These are phyloP conservation scores for Tinea trinotella DNA, from an alignment of 2,888 invertebrate genomes.

Conservation along the genomic window DNA sequence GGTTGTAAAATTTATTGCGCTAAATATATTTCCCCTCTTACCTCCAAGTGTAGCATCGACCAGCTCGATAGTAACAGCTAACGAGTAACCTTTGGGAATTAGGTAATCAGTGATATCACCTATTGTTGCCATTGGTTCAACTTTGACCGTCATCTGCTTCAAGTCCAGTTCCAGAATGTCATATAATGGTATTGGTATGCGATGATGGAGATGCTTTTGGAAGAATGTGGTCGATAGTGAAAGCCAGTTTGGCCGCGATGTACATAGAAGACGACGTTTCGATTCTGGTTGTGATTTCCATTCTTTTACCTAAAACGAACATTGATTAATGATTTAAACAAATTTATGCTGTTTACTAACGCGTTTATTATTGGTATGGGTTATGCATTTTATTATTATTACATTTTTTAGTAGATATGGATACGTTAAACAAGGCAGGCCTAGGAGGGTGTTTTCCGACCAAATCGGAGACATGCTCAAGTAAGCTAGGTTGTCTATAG, in stretches of 20 bases:
- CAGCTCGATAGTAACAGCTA: conserved; percentile 78
- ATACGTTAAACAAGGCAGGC: no score
- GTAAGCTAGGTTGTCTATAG: no score
- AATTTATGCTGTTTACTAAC: no score
- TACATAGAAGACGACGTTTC: conserved; percentile 72
- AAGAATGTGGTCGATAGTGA: conserved; percentile 79
- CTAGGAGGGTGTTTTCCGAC: no score
- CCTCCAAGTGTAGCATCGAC: conserved; percentile 79
- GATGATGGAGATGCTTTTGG: conserved; percentile 74
- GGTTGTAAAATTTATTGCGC: no score
- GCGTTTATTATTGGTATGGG: no score
- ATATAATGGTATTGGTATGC: conserved; percentile 74
- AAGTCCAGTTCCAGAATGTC: conserved; percentile 75
- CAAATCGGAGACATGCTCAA: no score
- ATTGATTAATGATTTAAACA: no score
- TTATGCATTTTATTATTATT: no score
- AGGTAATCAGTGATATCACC: conserved; percentile 76
- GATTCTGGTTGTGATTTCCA: conserved; percentile 63
- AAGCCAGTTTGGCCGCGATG: conserved; percentile 79
- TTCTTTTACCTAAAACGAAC: conserved; percentile 58
- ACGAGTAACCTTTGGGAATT: conserved; percentile 76
- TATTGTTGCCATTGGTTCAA: conserved; percentile 79
- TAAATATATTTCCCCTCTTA: no score
- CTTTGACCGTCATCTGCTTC: conserved; percentile 68
- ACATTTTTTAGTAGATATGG: no score